A percentile compares a stretch with the other conserved stretches of the same genome.
phyloP scores from a whole-genome alignment of 2,113 vertebrate species.

The Fregetta grallaria region DNA sequence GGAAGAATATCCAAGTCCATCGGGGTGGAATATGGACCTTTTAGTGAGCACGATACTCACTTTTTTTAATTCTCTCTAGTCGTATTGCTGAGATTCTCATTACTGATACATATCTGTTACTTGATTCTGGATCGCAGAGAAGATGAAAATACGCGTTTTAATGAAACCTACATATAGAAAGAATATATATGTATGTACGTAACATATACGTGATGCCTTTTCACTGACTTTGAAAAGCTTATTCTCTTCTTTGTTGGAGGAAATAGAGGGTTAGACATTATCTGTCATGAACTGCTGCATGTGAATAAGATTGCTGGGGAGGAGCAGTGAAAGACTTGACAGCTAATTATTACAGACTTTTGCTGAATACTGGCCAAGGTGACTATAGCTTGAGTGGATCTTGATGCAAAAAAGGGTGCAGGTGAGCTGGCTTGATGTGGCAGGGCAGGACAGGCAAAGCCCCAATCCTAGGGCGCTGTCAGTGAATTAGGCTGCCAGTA shows the following conservation, averaged over 20 bases:
- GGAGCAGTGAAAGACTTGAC: neutral
- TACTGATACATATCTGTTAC: neutral
- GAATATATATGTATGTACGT: neutral
- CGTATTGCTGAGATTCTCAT: neutral
- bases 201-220: neutral
- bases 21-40: fast-evolving
- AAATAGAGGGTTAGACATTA: neutral
- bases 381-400: neutral
- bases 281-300: neutral
- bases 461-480: neutral
- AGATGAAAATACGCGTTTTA: neutral
- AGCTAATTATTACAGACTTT: neutral
- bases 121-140: neutral
- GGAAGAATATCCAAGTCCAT: neutral
- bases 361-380: neutral
- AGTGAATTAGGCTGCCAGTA: neutral
- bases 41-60: fast-evolving
- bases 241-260: neutral
- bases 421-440: neutral
- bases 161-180: neutral
- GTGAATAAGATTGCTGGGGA: neutral
- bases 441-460: neutral
- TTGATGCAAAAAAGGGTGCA: neutral
- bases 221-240: neutral
- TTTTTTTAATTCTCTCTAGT: neutral